Evolutionary conservation across 2,797 vertebrate genomes (phyloP).

Genomic region (Ptychadena robeensis): DNA sequence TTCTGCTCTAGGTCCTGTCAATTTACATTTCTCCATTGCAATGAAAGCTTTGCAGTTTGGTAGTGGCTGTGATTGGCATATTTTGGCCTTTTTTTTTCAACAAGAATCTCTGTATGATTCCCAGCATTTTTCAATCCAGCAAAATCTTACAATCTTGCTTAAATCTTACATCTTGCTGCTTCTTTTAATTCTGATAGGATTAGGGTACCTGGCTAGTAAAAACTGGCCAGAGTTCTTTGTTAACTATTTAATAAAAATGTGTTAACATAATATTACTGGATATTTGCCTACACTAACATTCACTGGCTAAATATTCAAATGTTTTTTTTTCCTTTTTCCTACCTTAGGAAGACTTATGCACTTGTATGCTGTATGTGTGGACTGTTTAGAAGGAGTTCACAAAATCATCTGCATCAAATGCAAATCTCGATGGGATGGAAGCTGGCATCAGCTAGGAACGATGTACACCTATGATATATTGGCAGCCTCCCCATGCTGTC

Average conservation of each 20-base stretch:
- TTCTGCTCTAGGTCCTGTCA: too few species aligned
- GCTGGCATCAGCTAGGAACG: conserved; percentile 98
- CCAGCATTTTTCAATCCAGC: too few species aligned
- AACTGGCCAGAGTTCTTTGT: background rate
- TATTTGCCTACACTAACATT: background rate
- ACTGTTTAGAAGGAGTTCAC: conserved; percentile 98
- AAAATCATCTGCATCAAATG: conserved; percentile 99
- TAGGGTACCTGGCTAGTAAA: background rate
- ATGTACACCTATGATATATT: conserved; percentile 99
- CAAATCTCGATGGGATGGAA: conserved; percentile 98
- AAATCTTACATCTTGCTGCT: too few species aligned
- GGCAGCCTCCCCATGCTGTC: conserved; percentile 97
- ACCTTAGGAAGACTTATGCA: conserved; percentile 95
- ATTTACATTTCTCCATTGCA: too few species aligned
- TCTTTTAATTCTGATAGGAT: too few species aligned
- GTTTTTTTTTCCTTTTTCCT: conserved; percentile 64
- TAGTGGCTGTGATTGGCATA: too few species aligned
- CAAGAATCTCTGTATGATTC: too few species aligned
- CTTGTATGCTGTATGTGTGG: conserved; percentile 96
- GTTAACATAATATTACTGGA: background rate
- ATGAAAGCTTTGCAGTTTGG: too few species aligned
- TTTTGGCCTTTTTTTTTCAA: too few species aligned
- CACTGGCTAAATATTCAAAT: background rate
- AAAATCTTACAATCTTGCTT: too few species aligned
- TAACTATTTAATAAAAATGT: too few species aligned